Evolutionary conservation across 2,113 vertebrate genomes (phyloP).

Genomic region (Hypomesus transpacificus): DNA sequence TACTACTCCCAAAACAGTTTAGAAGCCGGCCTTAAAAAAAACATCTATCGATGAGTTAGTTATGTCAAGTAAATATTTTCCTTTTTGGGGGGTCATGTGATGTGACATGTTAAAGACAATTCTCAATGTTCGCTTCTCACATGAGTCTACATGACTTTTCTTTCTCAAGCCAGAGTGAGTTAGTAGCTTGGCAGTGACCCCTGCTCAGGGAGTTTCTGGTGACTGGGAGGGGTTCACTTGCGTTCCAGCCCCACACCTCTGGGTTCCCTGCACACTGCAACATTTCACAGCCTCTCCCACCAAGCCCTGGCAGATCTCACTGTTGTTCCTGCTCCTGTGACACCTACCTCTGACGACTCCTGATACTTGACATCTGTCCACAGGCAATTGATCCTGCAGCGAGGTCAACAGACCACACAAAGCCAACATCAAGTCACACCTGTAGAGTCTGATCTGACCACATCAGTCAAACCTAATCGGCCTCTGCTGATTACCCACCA

Average conservation of each 20-base stretch:
- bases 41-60: background rate
- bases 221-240: conserved; percentile 39
- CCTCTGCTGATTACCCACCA: background rate
- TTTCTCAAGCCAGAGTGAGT: conserved; percentile 30
- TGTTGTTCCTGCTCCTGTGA: conserved; percentile 49
- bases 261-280: conserved; percentile 39
- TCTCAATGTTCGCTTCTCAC: conserved; percentile 23
- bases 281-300: conserved; percentile 56
- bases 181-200: conserved; percentile 38
- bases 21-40: background rate
- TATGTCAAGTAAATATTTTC: background rate
- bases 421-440: background rate
- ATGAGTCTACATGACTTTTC: conserved; percentile 24
- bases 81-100: background rate
- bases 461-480: too few relatives aligned
- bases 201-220: conserved; percentile 23
- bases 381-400: conserved; percentile 57
- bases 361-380: conserved; percentile 44
- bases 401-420: conserved; percentile 36
- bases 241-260: conserved; percentile 18
- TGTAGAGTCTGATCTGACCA: too few relatives aligned
- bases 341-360: background rate
- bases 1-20: conserved; percentile 13
- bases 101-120: background rate
- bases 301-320: conserved; percentile 57